A percentile compares a stretch with the other conserved stretches of the same genome.
Conservation (phyloP, 1,140 invertebrate species). For the Chrysomallon squamiferum region DNA sequence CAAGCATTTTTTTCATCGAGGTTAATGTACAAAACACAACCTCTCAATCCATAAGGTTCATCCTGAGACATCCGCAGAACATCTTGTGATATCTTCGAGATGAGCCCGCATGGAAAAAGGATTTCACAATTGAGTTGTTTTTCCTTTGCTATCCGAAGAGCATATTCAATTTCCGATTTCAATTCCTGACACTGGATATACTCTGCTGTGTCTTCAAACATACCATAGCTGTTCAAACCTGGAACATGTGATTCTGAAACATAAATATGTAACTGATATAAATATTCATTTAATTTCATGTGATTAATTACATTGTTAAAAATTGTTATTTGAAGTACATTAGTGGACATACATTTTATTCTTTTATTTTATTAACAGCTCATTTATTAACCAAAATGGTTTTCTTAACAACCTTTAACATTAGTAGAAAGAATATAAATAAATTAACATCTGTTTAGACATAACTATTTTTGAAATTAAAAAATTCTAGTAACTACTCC, state of each 20-base stretch:
- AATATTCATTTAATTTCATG: no score
- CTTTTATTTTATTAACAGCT: no score
- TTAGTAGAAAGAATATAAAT: no score
- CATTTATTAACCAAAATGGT: no score
- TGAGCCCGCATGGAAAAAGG: conserved; percentile 77
- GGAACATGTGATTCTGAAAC: conserved; percentile 21
- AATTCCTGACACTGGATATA: conserved; percentile 11
- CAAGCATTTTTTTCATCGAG: conserved; percentile 41
- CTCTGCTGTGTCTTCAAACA: conserved; percentile 18
- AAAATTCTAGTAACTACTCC: no score
- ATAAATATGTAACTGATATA: neutral
- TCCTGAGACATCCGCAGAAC: conserved; percentile 80
- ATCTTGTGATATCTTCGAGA: conserved; percentile 77
- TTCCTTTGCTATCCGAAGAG: conserved; percentile 76
- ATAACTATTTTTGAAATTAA: no score
- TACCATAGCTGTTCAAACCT: conserved; percentile 27
- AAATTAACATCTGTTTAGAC: no score
- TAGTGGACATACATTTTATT: no score
- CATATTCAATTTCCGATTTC: conserved; percentile 70
- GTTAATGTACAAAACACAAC: conserved; percentile 57
- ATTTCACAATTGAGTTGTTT: conserved; percentile 80
- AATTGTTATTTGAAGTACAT: no score
- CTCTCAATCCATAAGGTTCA: conserved; percentile 82
- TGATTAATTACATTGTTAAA: no score
- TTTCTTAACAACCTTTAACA: no score